phyloP scores from a whole-genome alignment of 2,888 invertebrate species.

The Synanthedon andrenaeformis region DNA sequence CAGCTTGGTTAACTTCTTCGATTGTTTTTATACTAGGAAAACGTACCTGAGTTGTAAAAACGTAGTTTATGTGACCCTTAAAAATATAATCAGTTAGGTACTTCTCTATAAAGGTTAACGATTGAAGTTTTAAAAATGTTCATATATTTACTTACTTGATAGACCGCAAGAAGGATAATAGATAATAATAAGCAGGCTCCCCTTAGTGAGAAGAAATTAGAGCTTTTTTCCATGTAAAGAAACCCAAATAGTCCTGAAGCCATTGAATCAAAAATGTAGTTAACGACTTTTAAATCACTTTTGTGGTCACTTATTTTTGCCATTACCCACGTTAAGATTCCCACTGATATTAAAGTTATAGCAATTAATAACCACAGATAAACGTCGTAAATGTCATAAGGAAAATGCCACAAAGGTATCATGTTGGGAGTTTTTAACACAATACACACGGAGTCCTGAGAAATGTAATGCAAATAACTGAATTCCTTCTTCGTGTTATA shows the following conservation, averaged over 20 bases:
- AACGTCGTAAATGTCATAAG: constrained; percentile 9
- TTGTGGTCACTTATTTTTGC: constrained; percentile 7
- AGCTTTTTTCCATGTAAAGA: constrained; percentile 12
- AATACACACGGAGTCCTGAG: constrained; percentile 25
- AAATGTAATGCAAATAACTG: constrained; percentile 21
- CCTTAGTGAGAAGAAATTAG: constrained; percentile 16
- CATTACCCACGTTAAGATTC: constrained; percentile 19
- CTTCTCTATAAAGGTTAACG: too few relatives aligned
- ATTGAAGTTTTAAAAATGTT: neutral
- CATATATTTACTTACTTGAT: neutral
- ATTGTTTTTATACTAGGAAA: constrained; percentile 18
- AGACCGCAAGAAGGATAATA: constrained; percentile 18
- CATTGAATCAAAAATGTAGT: constrained; percentile 15
- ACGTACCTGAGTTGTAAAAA: constrained; percentile 26
- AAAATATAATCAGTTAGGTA: too few relatives aligned
- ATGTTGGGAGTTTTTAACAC: constrained; percentile 17
- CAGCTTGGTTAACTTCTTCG: constrained; percentile 15
- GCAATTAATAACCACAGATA: constrained; percentile 11
- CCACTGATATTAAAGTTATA: constrained; percentile 10
- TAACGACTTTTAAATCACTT: neutral
- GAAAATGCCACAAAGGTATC: constrained; percentile 30
- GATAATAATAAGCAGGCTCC: constrained; percentile 23
- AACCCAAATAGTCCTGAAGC: constrained; percentile 22
- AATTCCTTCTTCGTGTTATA: constrained; percentile 16
- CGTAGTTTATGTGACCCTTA: constrained; percentile 32